These are phyloP conservation scores for Vanessa atalanta DNA, from an alignment of 1,140 invertebrate genomes.

Conservation along the genomic window DNA sequence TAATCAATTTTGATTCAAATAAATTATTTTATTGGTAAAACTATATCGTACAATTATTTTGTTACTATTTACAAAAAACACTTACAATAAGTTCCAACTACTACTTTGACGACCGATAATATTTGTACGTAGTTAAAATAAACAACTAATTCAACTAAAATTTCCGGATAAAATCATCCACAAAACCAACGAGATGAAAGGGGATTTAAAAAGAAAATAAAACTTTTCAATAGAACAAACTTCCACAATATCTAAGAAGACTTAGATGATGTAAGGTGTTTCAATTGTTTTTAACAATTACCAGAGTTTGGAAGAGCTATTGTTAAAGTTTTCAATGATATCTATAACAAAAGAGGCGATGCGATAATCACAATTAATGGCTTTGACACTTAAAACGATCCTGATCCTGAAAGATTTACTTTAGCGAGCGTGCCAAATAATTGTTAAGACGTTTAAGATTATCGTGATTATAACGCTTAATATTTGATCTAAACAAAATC, in stretches of 20 bases:
- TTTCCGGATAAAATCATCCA: neutral
- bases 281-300: constrained; percentile 28
- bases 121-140: neutral
- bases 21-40: too few relatives aligned
- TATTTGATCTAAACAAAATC: neutral
- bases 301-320: constrained; percentile 4
- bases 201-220: neutral
- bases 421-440: constrained; percentile 4
- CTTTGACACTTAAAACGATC: constrained; percentile 6
- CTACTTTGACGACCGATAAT: too few relatives aligned
- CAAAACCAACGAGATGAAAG: neutral
- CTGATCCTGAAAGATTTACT: constrained; percentile 6
- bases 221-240: constrained; percentile 10
- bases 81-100: too few relatives aligned
- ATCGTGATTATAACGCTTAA: neutral
- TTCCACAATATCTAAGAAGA: constrained; percentile 9
- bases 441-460: neutral
- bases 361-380: constrained; percentile 15
- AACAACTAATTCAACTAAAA: constrained; percentile 1
- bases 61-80: too few relatives aligned
- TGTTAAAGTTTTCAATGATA: constrained; percentile 17
- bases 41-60: too few relatives aligned
- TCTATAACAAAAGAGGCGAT: constrained; percentile 18
- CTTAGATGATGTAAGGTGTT: constrained; percentile 20
- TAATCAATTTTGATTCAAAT: too few relatives aligned